Evolutionary conservation across 2,888 invertebrate species (phyloP), one percentile per base, ranked within the genome.

Genomic region (Pecten maximus): DNA sequence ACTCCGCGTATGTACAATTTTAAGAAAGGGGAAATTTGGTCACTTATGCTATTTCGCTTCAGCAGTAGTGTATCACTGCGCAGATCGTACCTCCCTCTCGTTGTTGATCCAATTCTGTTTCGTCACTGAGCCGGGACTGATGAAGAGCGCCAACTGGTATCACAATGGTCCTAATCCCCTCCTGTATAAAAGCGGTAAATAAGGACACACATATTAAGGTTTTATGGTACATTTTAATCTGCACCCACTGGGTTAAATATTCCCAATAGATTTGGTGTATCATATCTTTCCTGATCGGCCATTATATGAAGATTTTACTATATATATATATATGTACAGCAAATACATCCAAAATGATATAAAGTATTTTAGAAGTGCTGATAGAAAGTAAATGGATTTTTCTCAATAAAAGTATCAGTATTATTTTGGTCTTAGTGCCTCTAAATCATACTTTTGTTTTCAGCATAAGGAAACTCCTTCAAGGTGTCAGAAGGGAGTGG

Each of bases 1-100:
- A 91, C 88, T 90, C 90, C 89, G 91, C 91, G 91, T 89, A 92
- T 89, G 91, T 87, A 90, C 89, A 90, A 88, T 90, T 90, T 89
- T 86, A 91, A 91, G 91, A 91, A 90, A 87, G 90, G 48, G 50
- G 90, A 90, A 89, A 92, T 89, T 89, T 54, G 91, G 90, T 86
- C 88, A 90, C 89, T 91, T 91, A 91, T 88, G 87, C 90, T 88
- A 91, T 87, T 91, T 92, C 87, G 87, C 88, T 88, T 88, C 87
- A 44, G 87, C 48, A 28, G 86, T 44, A 54, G 88, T 90, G 91
- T 91, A 92, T 92, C 89, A 90, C 91, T 92, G 87, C 91, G 91
- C 91, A 48, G 40, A 86, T 86, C 74, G 74, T 74, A 74, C 74
- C 74, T 74, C 74, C 74, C 74, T 74, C 74, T 74, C 74, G 28